These are phyloP conservation scores for Thamnophis elegans DNA, from an alignment of 2,797 vertebrate genomes.

Conservation along the genomic window DNA sequence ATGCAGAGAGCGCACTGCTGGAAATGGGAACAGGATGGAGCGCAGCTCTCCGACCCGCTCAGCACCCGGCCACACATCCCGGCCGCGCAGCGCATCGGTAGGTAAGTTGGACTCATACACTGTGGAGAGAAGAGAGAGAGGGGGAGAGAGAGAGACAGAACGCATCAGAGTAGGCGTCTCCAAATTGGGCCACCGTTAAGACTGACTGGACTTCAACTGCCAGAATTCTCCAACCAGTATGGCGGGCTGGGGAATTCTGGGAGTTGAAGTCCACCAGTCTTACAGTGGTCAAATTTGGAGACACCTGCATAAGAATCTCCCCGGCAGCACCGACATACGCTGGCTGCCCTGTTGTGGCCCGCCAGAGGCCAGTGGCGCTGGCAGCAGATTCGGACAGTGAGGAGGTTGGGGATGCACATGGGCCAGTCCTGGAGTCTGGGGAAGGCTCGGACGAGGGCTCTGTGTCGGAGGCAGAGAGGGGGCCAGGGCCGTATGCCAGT, in stretches of 20 bases:
- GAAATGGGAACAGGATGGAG: slow-evolving; percentile 83
- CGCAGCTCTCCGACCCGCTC: slow-evolving; percentile 83
- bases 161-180: background rate
- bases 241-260: too few species aligned
- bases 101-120: slow-evolving; percentile 90
- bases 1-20: slow-evolving; percentile 89
- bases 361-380: too few species aligned
- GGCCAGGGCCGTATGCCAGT: too few species aligned
- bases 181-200: background rate
- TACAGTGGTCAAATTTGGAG: background rate
- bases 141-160: too few species aligned
- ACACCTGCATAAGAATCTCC: background rate
- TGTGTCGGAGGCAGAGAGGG: too few species aligned
- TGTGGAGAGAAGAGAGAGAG: slow-evolving; percentile 40
- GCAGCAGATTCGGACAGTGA: too few species aligned
- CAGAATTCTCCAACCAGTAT: background rate
- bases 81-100: slow-evolving; percentile 86
- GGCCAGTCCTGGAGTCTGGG: too few species aligned
- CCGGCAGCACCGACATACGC: accelerated
- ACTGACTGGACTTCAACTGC: background rate
- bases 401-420: too few species aligned
- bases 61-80: slow-evolving; percentile 89
- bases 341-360: too few species aligned
- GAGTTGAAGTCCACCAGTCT: too few species aligned
- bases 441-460: too few species aligned